Evolutionary conservation across 2,888 invertebrate species (phyloP), one percentile per base, ranked within the genome.

Genomic region (Stratiomys singularior): DNA sequence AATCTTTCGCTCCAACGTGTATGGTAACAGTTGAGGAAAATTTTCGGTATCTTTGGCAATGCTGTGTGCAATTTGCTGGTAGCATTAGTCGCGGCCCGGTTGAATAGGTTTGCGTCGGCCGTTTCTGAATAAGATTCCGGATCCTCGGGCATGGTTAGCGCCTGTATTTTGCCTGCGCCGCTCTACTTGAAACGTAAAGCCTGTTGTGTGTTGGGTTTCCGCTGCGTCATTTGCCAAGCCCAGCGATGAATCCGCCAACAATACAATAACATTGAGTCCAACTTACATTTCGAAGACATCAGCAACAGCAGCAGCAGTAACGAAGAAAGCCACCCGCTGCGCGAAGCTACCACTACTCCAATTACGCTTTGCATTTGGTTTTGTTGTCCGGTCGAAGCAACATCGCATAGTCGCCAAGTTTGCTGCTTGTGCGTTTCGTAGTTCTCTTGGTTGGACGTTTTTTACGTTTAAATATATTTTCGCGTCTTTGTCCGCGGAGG

Each of bases 211-310:
- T 78, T 72, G 77, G 71, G 78, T 80, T 80, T 80, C 78, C 80
- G 80, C 80, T 80, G 80, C 80, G 80, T 80, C 80, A 80, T 79
- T 80, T 78, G 80, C 76, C 78, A 77, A 78, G 78, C 80, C 78
- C 78, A 78, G 66, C 27, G 56, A 21, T 7, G 18, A 11, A 0
- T 7, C 56, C 15, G 7, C 9, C 56, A 21, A 18, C 60, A 60
- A 13, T 7, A 25, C 21, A 60, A 21, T 28, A 76, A 52, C 47
- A 71, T 76, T 64, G 58, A 52, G 23, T 60, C 23, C 60, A 13
- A 11, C 60, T 5, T 25, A 18, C 18, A 25, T 60, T 11, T 60
- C 37, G 37, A 37, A 37, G 37, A 37, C 37, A 37, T 37, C 9
- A 37, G 37, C 37, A 37, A 9, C 37, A 37, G n/a, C 37, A 37